phyloP scores from a whole-genome alignment of 2,113 vertebrate species.

The Limnothrissa miodon region DNA sequence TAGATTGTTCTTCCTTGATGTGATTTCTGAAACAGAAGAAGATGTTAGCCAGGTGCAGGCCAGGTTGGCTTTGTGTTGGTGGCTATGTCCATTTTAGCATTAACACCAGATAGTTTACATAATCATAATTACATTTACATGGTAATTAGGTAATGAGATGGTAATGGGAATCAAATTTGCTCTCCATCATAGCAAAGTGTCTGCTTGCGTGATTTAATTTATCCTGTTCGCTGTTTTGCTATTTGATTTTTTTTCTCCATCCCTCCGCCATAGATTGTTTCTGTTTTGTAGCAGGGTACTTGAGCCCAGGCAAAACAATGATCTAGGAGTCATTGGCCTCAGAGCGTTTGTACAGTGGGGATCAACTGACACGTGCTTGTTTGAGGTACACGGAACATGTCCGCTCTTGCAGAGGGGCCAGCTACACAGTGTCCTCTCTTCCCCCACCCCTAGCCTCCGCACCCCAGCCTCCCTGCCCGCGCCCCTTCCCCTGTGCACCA shows the following conservation, averaged over 20 bases:
- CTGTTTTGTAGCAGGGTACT: background rate
- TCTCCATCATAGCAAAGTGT: background rate
- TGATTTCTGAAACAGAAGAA: background rate
- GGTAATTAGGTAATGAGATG: background rate
- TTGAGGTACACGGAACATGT: slow-evolving; percentile 40
- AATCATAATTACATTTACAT: background rate
- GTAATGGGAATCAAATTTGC: background rate
- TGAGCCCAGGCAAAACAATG: slow-evolving; percentile 34
- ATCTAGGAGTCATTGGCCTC: slow-evolving; percentile 48
- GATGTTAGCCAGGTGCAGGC: background rate
- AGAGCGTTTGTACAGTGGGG: slow-evolving; percentile 45
- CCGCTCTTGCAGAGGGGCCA: background rate
- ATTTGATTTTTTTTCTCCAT: background rate
- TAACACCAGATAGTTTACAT: background rate
- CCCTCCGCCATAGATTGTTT: background rate
- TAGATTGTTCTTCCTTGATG: background rate
- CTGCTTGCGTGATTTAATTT: background rate
- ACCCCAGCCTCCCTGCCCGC: slow-evolving; percentile 11
- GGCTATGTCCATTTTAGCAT: background rate
- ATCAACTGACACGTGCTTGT: slow-evolving; percentile 21
- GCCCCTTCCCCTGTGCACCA: slow-evolving; percentile 29
- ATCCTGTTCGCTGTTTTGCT: background rate
- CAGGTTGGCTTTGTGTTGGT: background rate
- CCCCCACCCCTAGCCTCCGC: background rate
- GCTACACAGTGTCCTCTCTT: background rate